Conservation (phyloP, 2,113 vertebrate genomes). For the Pteronura brasiliensis region DNA sequence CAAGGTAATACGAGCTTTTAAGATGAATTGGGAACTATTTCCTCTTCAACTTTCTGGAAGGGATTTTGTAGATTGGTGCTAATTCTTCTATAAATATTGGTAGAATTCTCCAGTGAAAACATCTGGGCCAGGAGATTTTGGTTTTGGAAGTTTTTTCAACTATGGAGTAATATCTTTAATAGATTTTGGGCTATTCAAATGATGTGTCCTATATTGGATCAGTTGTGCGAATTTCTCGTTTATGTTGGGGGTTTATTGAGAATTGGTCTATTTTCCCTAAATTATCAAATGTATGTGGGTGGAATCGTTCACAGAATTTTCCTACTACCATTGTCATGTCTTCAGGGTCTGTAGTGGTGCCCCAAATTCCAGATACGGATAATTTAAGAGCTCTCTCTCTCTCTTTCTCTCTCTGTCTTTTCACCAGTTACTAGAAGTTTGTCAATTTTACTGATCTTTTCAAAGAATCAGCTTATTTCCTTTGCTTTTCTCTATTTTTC, state of each 20-base stretch:
- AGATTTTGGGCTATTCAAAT: background rate
- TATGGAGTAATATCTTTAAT: background rate
- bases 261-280: background rate
- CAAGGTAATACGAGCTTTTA: background rate
- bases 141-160: background rate
- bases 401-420: background rate
- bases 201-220: background rate
- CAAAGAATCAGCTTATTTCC: too few relatives aligned
- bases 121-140: background rate
- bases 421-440: background rate
- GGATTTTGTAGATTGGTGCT: background rate
- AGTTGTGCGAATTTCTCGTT: background rate
- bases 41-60: background rate
- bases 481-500: background rate
- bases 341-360: background rate
- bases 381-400: background rate
- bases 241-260: background rate
- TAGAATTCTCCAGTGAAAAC: background rate
- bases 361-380: background rate
- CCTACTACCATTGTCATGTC: background rate
- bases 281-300: background rate
- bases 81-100: background rate
- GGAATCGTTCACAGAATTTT: background rate
- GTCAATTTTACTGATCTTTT: background rate
- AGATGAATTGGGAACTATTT: background rate